phyloP scores from a whole-genome alignment of 2,113 vertebrate genomes.

The Geococcyx californianus region DNA sequence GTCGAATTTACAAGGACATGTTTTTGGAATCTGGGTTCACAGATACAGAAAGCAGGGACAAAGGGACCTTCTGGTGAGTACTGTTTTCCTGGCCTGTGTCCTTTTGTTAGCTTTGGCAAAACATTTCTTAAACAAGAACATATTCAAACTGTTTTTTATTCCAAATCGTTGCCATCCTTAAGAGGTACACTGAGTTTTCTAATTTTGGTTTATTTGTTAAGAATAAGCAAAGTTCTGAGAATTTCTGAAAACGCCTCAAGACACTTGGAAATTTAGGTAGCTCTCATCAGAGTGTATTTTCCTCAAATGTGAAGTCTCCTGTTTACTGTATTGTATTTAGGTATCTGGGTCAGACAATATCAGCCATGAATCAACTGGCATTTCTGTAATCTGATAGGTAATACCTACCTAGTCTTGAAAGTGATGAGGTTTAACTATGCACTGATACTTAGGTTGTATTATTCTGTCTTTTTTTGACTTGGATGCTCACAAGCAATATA shows the following conservation, averaged over 20 bases:
- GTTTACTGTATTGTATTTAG: not conserved
- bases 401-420: not conserved
- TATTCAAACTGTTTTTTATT: not conserved
- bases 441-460: not conserved
- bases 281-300: not conserved
- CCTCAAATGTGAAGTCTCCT: not conserved
- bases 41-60: conserved; percentile 89
- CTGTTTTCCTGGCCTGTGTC: not conserved
- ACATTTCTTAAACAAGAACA: not conserved
- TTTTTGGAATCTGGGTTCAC: conserved; percentile 94
- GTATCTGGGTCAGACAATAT: not conserved
- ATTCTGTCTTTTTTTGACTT: not conserved
- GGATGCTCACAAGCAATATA: not conserved
- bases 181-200: not conserved
- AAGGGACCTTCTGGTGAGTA: conserved; percentile 87
- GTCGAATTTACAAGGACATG: conserved; percentile 95
- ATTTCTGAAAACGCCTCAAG: not conserved
- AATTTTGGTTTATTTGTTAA: not conserved
- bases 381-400: not conserved
- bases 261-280: not conserved
- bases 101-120: not conserved
- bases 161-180: not conserved
- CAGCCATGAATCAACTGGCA: not conserved
- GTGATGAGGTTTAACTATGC: not conserved
- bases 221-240: not conserved